Evolutionary conservation across 2,797 vertebrate species (phyloP), one percentile per base, ranked within the genome.

Genomic region (Crocidura indochinensis): DNA sequence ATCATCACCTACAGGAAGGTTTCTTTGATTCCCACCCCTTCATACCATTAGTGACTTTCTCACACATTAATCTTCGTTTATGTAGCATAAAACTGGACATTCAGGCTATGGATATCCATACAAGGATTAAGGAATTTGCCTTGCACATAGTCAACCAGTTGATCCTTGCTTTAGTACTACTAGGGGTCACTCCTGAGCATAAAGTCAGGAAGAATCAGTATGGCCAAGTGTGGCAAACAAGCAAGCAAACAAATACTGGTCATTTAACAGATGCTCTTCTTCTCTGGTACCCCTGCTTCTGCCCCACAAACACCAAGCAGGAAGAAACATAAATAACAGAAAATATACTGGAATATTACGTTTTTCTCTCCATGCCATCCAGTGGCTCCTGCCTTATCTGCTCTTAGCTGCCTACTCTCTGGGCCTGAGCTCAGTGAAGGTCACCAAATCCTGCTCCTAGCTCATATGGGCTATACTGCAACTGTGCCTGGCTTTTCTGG

Each of bases 1-100:
- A 15, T 60, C 31, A 71, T 82, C 91, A 89, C 83, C 82, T 79
- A 76, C 26, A 69, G 72, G 67, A 95, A 90, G 56, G 15, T 56
- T 80, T 87, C 72, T 69, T 38, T 85, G 79, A 75, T 81, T 12
- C 38, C 62, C 56, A 44, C 65, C 14, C 67, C 71, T 81, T 44
- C 14, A n/a, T n/a, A 38, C 38, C 38, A 38, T 38, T 38, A 38
- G 38, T 38, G 38, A 38, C 38, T 56, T 92, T 53, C 27, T 14
- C 27, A 24, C 3, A 14, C 11, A 62, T 15, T 51, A 4, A 12
- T 49, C 1, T 88, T 83, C 44, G 7, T 17, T 38, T 86, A 56
- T 29, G 31, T 65, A 87, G 62, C 51, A 69, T 71, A 71, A 78
- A 75, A 91, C 17, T 60, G 56, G 17, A 60, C 17, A 60, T 20